Evolutionary conservation across 2,888 invertebrate species (phyloP).

Genomic region (Andrena haemorrhoa): DNA sequence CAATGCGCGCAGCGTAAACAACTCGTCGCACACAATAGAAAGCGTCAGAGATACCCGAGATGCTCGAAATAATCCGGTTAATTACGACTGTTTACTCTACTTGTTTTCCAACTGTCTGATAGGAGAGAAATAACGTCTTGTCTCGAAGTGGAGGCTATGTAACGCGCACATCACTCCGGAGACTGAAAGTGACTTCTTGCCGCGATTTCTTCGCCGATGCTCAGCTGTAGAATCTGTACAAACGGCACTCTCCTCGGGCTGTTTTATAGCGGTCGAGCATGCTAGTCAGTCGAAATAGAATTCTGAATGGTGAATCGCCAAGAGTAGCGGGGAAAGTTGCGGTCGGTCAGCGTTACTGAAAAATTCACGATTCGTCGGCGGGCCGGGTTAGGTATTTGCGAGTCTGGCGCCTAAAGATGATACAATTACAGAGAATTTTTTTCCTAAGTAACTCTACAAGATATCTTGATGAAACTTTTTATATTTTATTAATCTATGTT

Average conservation of each 20-base stretch:
- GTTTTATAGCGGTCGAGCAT: background rate
- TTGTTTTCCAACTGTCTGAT: background rate
- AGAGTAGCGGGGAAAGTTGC: background rate
- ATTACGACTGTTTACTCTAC: slow-evolving; percentile 37
- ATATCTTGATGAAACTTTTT: too few relatives aligned
- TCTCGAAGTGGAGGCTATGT: background rate
- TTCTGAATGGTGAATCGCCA: background rate
- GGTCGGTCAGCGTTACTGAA: background rate
- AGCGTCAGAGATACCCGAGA: slow-evolving; percentile 6
- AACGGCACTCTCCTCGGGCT: background rate
- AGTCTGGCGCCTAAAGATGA: too few relatives aligned
- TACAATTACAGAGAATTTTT: too few relatives aligned
- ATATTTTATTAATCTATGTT: too few relatives aligned
- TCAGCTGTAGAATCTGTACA: background rate
- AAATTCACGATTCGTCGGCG: slow-evolving; percentile 3
- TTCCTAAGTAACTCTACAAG: too few relatives aligned
- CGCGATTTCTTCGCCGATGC: background rate
- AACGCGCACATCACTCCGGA: background rate
- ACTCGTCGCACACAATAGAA: background rate
- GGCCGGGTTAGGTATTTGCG: background rate
- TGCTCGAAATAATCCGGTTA: slow-evolving; percentile 5
- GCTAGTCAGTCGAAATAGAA: background rate
- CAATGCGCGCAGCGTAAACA: slow-evolving; percentile 12
- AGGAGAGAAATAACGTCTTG: slow-evolving; percentile 19
- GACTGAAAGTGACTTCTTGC: background rate